phyloP scores from a whole-genome alignment of 2,113 vertebrate species.

The Oriolus oriolus region DNA sequence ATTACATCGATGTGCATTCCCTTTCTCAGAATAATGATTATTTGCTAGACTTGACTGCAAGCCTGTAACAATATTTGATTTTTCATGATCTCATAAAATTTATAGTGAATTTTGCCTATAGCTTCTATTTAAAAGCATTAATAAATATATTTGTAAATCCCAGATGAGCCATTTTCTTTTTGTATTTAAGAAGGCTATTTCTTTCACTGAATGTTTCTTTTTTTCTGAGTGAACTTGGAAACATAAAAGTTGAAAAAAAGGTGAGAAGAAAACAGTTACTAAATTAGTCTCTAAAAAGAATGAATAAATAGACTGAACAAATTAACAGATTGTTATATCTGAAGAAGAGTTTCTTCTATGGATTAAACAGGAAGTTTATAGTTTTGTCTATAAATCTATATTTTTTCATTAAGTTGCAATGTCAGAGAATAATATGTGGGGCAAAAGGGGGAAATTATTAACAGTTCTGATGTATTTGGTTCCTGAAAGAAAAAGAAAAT shows the following conservation, averaged over 20 bases:
- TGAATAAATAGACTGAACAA: neutral
- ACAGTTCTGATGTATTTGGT: neutral
- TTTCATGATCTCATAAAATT: constrained; percentile 13
- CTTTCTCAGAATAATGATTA: constrained; percentile 24
- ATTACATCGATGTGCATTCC: constrained; percentile 20
- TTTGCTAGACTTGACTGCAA: neutral
- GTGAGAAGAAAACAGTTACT: neutral
- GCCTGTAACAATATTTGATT: neutral
- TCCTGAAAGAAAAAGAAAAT: constrained; percentile 15
- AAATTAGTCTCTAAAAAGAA: neutral
- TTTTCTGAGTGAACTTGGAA: neutral
- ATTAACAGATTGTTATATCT: neutral
- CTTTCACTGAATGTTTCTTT: neutral
- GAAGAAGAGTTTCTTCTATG: neutral
- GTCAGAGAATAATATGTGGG: neutral
- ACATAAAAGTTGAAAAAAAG: neutral
- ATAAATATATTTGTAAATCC: constrained; percentile 1
- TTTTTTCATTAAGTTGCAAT: neutral
- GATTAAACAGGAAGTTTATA: neutral
- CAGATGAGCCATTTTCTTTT: neutral
- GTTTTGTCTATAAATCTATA: neutral
- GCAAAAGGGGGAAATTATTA: neutral
- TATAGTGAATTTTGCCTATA: constrained; percentile 2
- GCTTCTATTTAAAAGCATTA: constrained; percentile 17
- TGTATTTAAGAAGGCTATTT: neutral